Conservation (phyloP, 1,140 invertebrate species). For the Neodiprion lecontei region DNA sequence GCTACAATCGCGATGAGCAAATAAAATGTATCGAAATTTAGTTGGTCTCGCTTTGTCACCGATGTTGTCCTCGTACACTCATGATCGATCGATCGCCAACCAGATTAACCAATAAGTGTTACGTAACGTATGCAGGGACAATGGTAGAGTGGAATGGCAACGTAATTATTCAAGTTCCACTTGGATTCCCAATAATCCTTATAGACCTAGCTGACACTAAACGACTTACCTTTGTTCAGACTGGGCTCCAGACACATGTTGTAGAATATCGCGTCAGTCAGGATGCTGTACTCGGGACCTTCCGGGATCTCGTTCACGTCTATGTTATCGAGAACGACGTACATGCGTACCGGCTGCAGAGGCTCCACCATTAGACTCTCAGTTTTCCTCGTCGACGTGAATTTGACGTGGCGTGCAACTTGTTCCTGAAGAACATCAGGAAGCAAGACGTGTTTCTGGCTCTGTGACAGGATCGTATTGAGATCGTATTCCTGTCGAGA, state of each 20-base stretch:
- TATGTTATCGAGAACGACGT: constrained; percentile 78
- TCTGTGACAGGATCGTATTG: constrained; percentile 61
- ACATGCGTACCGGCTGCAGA: constrained; percentile 70
- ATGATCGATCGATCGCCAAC: too few relatives aligned
- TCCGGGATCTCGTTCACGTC: constrained; percentile 72
- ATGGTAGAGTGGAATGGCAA: too few relatives aligned
- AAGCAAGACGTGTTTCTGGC: constrained; percentile 67
- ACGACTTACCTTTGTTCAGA: constrained; percentile 62
- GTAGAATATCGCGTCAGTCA: constrained; percentile 69
- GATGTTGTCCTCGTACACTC: too few relatives aligned
- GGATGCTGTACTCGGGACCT: constrained; percentile 66
- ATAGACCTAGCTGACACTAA: too few relatives aligned
- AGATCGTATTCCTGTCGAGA: constrained; percentile 44
- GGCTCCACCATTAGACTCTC: constrained; percentile 58
- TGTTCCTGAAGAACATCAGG: constrained; percentile 70
- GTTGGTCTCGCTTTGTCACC: too few relatives aligned
- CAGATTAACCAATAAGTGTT: too few relatives aligned
- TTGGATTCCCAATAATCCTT: too few relatives aligned
- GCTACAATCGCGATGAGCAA: too few relatives aligned
- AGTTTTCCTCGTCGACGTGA: constrained; percentile 47
- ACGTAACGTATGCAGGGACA: too few relatives aligned
- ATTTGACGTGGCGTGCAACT: constrained; percentile 62
- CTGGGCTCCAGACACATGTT: constrained; percentile 71
- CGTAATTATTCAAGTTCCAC: too few relatives aligned
- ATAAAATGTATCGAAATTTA: too few relatives aligned